phyloP scores from a whole-genome alignment of 2,113 vertebrate genomes.

The Bujurquina vittata region DNA sequence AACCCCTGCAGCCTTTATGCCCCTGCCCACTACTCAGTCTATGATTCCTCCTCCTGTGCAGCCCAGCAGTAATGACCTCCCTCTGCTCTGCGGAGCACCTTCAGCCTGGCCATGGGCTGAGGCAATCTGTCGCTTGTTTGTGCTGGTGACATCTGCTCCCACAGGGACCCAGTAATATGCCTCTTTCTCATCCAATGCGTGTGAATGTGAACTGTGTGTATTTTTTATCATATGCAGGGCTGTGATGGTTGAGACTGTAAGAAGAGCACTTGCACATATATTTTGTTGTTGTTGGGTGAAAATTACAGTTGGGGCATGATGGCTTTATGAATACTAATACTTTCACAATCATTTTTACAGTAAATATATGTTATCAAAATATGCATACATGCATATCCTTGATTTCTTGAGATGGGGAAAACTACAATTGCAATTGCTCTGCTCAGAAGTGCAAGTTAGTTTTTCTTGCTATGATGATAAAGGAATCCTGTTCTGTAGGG shows the following conservation, averaged over 20 bases:
- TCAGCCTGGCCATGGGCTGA: constrained; percentile 65
- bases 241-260: not conserved
- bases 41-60: constrained; percentile 41
- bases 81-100: constrained; percentile 57
- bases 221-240: constrained; percentile 12
- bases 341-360: not conserved
- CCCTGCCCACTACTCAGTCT: not conserved
- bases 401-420: not conserved
- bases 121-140: constrained; percentile 75
- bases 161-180: constrained; percentile 50
- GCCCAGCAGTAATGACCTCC: constrained; percentile 65
- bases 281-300: not conserved
- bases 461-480: not conserved
- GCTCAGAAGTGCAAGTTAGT: not conserved
- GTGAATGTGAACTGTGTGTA: constrained; percentile 31
- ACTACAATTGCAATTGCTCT: not conserved
- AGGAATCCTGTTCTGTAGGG: not conserved
- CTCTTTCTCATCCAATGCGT: constrained; percentile 19
- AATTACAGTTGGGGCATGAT: not conserved
- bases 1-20: constrained; percentile 30
- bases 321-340: not conserved
- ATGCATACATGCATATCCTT: not conserved
- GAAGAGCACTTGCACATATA: not conserved
- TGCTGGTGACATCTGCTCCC: constrained; percentile 75
- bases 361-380: not conserved